Percentiles rank a stretch among this genome's conserved stretches.
These are phyloP conservation scores for Limanda limanda DNA, from an alignment of 2,113 vertebrate genomes.

Conservation along the genomic window DNA sequence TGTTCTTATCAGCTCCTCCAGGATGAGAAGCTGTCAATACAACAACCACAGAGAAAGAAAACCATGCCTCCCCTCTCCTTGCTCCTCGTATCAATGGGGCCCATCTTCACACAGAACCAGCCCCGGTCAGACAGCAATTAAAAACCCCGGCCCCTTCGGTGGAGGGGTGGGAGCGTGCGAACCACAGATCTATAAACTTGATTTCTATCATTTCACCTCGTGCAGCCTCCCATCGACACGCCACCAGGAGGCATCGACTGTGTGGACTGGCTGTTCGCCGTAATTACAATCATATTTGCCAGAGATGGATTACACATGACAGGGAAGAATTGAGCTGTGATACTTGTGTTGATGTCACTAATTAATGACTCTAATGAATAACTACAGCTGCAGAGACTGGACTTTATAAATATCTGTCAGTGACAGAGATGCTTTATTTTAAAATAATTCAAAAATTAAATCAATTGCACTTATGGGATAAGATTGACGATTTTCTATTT, in stretches of 20 bases:
- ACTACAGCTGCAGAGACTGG: conserved; percentile 10
- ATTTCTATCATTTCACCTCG: conserved; percentile 76
- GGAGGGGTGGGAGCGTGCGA: conserved; percentile 40
- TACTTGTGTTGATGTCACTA: conserved; percentile 44
- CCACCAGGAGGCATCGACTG: conserved; percentile 45
- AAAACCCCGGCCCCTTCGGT: conserved; percentile 52
- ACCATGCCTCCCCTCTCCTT: conserved; percentile 29
- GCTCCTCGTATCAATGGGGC: conserved; percentile 52
- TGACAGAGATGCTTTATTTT: conserved; percentile 2
- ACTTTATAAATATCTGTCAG: conserved; percentile 10
- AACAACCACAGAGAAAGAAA: conserved; percentile 76
- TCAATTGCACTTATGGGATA: neutral
- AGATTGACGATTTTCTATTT: too few species aligned
- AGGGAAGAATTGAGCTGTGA: conserved; percentile 46
- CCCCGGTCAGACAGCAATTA: conserved; percentile 76
- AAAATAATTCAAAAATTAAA: neutral
- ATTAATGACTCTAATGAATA: conserved; percentile 54
- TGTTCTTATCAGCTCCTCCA: conserved; percentile 77
- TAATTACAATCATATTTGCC: conserved; percentile 70
- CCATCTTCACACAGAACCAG: conserved; percentile 67
- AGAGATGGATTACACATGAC: conserved; percentile 60
- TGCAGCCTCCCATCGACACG: conserved; percentile 59
- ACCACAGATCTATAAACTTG: conserved; percentile 82
- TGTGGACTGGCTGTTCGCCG: conserved; percentile 54
- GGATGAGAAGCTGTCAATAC: conserved; percentile 78